Evolutionary conservation across 1,140 invertebrate genomes (phyloP).

Genomic region (Holotrichia oblita): DNA sequence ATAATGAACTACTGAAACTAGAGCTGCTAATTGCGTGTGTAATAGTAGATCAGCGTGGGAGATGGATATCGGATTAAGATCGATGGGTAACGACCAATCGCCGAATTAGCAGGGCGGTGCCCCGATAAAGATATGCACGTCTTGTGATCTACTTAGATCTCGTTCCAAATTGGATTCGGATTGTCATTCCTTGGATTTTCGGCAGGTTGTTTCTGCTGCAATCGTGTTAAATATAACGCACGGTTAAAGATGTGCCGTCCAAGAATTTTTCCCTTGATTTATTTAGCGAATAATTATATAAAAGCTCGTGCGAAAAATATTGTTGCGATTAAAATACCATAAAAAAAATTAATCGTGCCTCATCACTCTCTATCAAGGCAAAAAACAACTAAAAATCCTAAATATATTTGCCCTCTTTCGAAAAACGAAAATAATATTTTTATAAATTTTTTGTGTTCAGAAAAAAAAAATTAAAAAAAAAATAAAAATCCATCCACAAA

Average conservation of each 20-base stretch:
- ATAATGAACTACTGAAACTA: slow-evolving; percentile 27
- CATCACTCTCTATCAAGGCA: too few species aligned
- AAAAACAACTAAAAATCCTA: too few species aligned
- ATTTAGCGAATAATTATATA: too few species aligned
- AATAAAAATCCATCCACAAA: too few species aligned
- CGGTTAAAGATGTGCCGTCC: background rate
- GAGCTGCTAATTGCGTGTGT: background rate
- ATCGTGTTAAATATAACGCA: background rate
- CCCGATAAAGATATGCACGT: background rate
- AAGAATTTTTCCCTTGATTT: background rate
- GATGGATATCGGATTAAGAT: background rate
- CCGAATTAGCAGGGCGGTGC: background rate
- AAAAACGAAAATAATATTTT: too few species aligned
- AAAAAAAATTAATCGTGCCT: too few species aligned
- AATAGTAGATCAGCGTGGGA: slow-evolving; percentile 35
- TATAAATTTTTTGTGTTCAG: too few species aligned
- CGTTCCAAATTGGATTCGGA: background rate
- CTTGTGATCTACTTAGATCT: slow-evolving; percentile 5
- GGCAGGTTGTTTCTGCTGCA: background rate
- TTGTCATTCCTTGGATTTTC: background rate
- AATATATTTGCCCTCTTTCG: too few species aligned
- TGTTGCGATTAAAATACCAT: too few species aligned
- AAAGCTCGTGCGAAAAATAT: too few species aligned
- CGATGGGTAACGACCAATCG: background rate
- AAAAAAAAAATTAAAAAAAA: too few species aligned